phyloP scores from a whole-genome alignment of 1,140 invertebrate species.

The Phthorimaea operculella region DNA sequence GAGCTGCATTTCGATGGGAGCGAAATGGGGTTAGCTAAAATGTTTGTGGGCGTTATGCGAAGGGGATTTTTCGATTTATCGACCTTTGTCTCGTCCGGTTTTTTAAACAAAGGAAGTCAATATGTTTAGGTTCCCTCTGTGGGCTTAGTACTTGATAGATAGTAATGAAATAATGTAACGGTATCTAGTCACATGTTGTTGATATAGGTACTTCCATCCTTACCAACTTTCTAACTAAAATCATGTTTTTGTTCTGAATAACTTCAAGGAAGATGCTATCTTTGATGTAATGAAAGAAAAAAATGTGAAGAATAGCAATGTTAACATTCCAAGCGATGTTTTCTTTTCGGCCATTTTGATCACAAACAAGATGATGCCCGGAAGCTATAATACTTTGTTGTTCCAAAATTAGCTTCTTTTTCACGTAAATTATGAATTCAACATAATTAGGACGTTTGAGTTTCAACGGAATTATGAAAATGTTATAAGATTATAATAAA shows the following conservation, averaged over 20 bases:
- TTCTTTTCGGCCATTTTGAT: conserved; percentile 42
- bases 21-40: conserved; percentile 47
- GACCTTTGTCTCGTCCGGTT: conserved; percentile 27
- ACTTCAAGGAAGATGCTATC: conserved; percentile 9
- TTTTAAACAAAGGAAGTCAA: conserved; percentile 17
- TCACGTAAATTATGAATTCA: conserved; percentile 30
- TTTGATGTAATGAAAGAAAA: conserved; percentile 49
- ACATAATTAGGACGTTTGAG: conserved; percentile 26
- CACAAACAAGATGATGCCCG: conserved; percentile 48
- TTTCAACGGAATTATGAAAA: conserved; percentile 20
- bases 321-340: conserved; percentile 44
- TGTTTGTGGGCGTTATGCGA: conserved; percentile 34
- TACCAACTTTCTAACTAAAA: too few relatives aligned
- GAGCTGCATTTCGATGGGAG: conserved; percentile 37
- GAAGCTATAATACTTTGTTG: conserved; percentile 51
- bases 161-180: too few relatives aligned
- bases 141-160: too few relatives aligned
- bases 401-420: conserved; percentile 41
- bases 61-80: conserved; percentile 50
- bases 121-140: conserved; percentile 6
- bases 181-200: too few relatives aligned
- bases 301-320: conserved; percentile 36
- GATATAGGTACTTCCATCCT: too few relatives aligned
- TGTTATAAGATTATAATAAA: conserved; percentile 4
- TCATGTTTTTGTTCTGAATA: too few relatives aligned